These are phyloP conservation scores for Apamea epomidion DNA, from an alignment of 2,888 invertebrate genomes.

Conservation along the genomic window DNA sequence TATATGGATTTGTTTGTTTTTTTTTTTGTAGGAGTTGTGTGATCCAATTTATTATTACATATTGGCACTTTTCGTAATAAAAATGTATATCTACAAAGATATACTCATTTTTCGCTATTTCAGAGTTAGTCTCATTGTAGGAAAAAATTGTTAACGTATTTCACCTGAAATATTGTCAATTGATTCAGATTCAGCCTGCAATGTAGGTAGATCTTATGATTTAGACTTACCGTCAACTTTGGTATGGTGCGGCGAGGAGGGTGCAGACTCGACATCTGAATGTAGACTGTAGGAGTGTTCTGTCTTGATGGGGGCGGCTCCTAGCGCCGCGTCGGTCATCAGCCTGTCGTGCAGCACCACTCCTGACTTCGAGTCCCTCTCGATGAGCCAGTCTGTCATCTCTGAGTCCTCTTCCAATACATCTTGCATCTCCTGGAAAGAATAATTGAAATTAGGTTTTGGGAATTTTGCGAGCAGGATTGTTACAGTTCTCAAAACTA, in stretches of 20 bases:
- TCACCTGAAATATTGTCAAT: not conserved
- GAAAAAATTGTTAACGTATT: not conserved
- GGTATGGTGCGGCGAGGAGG: conserved; percentile 93
- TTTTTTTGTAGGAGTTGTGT: not conserved
- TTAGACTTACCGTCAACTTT: conserved; percentile 92
- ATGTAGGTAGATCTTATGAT: not conserved
- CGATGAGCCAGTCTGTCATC: conserved; percentile 93
- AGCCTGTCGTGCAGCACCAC: conserved; percentile 97
- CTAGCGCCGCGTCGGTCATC: conserved; percentile 96
- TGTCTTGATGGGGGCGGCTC: conserved; percentile 95
- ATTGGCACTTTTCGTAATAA: not conserved
- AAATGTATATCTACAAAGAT: not conserved
- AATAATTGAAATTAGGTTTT: conserved; percentile 43
- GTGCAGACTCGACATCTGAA: conserved; percentile 93
- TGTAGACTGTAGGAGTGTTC: conserved; percentile 97
- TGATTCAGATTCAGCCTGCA: not conserved
- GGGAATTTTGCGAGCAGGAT: not conserved
- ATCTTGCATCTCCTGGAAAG: conserved; percentile 92
- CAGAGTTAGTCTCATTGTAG: too few relatives aligned
- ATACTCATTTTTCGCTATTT: not conserved
- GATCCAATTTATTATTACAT: not conserved
- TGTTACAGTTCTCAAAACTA: too few relatives aligned
- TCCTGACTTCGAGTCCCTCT: conserved; percentile 92
- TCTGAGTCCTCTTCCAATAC: conserved; percentile 92
- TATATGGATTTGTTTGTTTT: not conserved